phyloP scores from a whole-genome alignment of 2,113 vertebrate species.

The Tragelaphus imberbis region DNA sequence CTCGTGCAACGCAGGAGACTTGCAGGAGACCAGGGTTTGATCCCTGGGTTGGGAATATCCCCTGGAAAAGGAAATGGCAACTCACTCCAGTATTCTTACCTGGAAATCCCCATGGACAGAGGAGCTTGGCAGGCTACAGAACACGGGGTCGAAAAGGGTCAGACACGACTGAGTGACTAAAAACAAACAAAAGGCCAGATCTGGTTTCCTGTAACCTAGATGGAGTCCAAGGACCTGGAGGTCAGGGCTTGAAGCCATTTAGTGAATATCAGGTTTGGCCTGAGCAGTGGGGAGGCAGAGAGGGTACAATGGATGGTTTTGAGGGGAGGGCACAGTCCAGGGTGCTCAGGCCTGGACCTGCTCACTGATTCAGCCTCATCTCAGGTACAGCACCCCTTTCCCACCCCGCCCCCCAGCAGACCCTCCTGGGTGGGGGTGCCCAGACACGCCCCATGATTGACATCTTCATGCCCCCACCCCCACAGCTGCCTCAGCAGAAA shows the following conservation, averaged over 20 bases:
- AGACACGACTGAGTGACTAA: neutral
- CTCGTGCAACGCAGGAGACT: neutral
- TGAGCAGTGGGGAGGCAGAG: constrained; percentile 27
- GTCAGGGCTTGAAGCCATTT: constrained; percentile 28
- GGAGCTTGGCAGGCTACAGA: neutral
- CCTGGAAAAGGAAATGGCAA: neutral
- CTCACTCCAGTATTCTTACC: neutral
- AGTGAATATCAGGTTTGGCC: constrained; percentile 26
- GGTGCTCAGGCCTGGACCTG: neutral
- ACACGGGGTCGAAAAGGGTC: neutral
- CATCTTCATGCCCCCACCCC: neutral
- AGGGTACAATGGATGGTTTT: neutral
- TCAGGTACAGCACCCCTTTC: neutral
- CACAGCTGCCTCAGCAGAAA: neutral
- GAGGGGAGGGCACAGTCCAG: neutral
- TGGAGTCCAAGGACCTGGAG: constrained; percentile 32
- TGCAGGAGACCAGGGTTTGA: neutral
- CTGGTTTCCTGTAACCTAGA: constrained; percentile 23
- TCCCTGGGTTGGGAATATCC: neutral
- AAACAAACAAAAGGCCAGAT: neutral
- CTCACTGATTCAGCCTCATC: neutral
- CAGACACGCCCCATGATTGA: neutral
- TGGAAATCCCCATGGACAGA: neutral
- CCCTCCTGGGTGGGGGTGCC: neutral
- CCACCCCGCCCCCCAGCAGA: rapidly evolving